phyloP scores from a whole-genome alignment of 2,888 invertebrate species.

The Kuschelorhynchus macadamiae region DNA sequence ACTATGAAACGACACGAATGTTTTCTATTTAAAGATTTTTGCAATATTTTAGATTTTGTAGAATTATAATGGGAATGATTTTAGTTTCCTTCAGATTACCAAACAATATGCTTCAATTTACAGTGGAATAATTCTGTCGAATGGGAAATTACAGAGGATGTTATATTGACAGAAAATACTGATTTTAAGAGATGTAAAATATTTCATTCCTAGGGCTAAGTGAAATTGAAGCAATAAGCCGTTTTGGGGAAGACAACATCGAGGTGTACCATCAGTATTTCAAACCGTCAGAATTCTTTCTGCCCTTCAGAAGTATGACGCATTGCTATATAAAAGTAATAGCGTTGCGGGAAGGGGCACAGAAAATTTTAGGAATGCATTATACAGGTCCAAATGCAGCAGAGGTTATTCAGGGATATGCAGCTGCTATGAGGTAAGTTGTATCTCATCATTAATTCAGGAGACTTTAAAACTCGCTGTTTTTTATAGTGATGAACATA shows the following conservation, averaged over 20 bases:
- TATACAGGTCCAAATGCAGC: constrained; percentile 93
- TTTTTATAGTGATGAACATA: too few species aligned
- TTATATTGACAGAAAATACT: too few species aligned
- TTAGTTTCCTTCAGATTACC: too few species aligned
- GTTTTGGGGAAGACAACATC: constrained; percentile 81
- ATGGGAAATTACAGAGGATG: too few species aligned
- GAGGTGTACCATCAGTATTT: constrained; percentile 96
- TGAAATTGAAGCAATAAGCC: constrained; percentile 84
- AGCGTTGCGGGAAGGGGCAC: constrained; percentile 76
- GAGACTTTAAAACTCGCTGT: too few species aligned
- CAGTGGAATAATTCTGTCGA: too few species aligned
- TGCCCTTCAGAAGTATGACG: constrained; percentile 78
- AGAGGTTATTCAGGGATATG: constrained; percentile 95
- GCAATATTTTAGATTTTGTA: too few species aligned
- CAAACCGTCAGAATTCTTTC: constrained; percentile 95
- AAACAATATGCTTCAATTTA: neutral
- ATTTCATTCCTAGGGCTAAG: constrained; percentile 73
- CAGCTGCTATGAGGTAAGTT: constrained; percentile 80
- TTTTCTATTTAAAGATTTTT: too few species aligned
- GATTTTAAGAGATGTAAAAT: too few species aligned
- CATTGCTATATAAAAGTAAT: constrained; percentile 92
- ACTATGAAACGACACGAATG: too few species aligned
- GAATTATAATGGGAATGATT: too few species aligned
- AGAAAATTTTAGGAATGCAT: constrained; percentile 88
- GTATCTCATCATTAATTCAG: too few species aligned